Conservation (phyloP, 2,113 vertebrate genomes). For the Callospermophilus lateralis region DNA sequence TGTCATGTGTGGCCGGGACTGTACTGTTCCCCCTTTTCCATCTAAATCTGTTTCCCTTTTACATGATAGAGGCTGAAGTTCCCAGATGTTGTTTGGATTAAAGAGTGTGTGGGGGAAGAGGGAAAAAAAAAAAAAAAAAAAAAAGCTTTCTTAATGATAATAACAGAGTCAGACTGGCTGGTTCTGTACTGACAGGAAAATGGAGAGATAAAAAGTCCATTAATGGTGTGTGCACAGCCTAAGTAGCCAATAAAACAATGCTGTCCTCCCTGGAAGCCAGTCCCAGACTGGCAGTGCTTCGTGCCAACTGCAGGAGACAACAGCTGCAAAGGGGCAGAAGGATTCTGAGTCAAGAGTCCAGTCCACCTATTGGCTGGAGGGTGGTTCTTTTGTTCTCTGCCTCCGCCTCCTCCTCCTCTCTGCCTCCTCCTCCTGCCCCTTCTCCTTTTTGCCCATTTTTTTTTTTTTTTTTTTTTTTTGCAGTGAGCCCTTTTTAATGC, state of each 20-base stretch:
- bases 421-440: not conserved
- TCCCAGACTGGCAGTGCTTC: conserved; percentile 55
- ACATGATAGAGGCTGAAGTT: conserved; percentile 81
- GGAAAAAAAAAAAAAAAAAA: not conserved
- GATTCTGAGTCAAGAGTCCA: conserved; percentile 40
- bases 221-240: conserved; percentile 78
- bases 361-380: not conserved
- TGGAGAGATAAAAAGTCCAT: conserved; percentile 87
- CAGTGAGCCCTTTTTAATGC: conserved; percentile 62
- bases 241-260: conserved; percentile 81
- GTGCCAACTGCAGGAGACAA: conserved; percentile 79
- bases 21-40: conserved; percentile 64
- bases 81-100: conserved; percentile 91
- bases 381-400: not conserved
- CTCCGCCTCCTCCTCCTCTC: too few species aligned
- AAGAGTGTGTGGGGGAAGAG: conserved; percentile 77
- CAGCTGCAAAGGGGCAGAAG: conserved; percentile 79
- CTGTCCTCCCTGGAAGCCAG: conserved; percentile 76
- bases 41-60: conserved; percentile 81
- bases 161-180: conserved; percentile 88
- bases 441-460: conserved; percentile 44
- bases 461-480: conserved; percentile 72
- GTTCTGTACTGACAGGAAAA: conserved; percentile 86
- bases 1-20: conserved; percentile 32
- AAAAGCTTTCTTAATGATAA: conserved; percentile 86